A percentile compares a stretch with the other conserved stretches of the same genome.
Evolutionary conservation across 2,113 vertebrate genomes (phyloP).

Genomic region (Odocoileus hemionus): DNA sequence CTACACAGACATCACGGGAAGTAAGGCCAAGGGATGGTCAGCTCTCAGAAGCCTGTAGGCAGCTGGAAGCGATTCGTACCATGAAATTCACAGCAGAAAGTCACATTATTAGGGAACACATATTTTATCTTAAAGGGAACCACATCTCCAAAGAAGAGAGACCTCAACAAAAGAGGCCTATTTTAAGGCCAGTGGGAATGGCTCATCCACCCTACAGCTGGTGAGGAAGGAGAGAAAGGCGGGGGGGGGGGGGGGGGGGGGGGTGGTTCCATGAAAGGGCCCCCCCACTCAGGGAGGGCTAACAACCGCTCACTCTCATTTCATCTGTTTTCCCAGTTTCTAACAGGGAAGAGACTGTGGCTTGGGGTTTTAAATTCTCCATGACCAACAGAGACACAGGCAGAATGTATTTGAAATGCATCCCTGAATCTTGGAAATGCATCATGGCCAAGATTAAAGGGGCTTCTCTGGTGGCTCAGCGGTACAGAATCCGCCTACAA

Average conservation of each 20-base stretch:
- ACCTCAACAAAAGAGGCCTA: neutral
- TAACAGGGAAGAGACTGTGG: neutral
- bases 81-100: neutral
- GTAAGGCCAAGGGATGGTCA: neutral
- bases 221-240: no score
- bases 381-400: neutral
- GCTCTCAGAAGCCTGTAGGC: neutral
- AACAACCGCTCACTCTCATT: neutral
- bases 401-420: neutral
- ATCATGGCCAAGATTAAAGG: neutral
- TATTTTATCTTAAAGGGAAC: neutral
- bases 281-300: neutral
- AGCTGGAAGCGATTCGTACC: neutral
- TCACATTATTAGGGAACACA: neutral
- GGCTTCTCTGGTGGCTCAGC: neutral
- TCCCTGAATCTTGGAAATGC: neutral
- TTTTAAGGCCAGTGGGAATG: neutral
- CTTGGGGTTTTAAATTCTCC: neutral
- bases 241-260: accelerated
- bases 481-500: neutral
- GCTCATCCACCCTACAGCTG: neutral
- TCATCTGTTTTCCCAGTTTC: neutral
- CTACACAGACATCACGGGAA: neutral
- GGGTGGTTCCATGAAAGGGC: accelerated
- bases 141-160: neutral